Conservation (phyloP, 2,113 vertebrate genomes). For the Alces alces region DNA sequence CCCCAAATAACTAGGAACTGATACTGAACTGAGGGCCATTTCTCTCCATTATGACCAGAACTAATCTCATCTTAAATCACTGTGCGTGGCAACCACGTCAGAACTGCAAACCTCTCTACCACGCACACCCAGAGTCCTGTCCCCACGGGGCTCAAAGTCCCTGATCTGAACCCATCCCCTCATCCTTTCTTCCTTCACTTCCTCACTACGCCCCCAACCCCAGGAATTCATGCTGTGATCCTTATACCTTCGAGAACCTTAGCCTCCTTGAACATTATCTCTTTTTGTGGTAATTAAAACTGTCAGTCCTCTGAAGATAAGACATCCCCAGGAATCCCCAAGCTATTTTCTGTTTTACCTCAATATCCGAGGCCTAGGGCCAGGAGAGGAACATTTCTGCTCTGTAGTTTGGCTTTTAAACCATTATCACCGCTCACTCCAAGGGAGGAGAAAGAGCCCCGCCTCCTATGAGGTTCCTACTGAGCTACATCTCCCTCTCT, state of each 20-base stretch:
- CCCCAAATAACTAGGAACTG: background rate
- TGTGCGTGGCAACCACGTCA: background rate
- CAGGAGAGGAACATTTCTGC: background rate
- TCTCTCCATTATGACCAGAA: background rate
- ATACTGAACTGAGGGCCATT: background rate
- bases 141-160: background rate
- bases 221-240: background rate
- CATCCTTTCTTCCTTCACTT: background rate
- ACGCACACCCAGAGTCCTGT: background rate
- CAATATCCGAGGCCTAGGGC: background rate
- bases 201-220: background rate
- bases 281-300: background rate
- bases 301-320: background rate
- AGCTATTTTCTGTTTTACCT: background rate
- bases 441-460: background rate
- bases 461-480: background rate
- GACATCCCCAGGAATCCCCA: background rate
- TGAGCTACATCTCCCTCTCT: background rate
- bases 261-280: background rate
- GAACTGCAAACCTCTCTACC: background rate
- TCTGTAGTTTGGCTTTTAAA: background rate
- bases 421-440: background rate
- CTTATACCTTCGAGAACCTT: background rate
- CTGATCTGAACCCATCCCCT: background rate
- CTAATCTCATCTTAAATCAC: background rate